These are phyloP conservation scores for Kryptolebias marmoratus DNA, from an alignment of 2,113 vertebrate genomes.

Conservation along the genomic window DNA sequence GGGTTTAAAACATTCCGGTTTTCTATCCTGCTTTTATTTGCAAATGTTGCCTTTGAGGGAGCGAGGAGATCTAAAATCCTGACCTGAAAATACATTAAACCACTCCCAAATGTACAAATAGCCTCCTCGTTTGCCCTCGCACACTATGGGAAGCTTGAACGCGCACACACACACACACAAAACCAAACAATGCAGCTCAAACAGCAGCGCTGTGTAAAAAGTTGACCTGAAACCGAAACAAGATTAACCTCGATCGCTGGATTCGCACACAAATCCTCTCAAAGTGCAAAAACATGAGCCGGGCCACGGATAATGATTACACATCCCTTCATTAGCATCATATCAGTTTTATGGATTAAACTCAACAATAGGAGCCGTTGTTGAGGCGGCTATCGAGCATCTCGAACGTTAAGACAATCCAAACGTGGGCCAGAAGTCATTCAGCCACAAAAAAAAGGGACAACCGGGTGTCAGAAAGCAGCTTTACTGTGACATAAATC, in stretches of 20 bases:
- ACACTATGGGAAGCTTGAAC: background rate
- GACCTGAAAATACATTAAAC: constrained; percentile 25
- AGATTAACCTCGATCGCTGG: constrained; percentile 66
- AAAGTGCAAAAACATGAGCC: constrained; percentile 45
- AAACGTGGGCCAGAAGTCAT: constrained; percentile 6
- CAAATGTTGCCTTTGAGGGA: constrained; percentile 25
- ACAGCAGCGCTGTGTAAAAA: constrained; percentile 28
- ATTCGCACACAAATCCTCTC: constrained; percentile 58
- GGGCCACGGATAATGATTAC: constrained; percentile 62
- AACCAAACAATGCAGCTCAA: constrained; percentile 16
- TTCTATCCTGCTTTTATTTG: constrained; percentile 15
- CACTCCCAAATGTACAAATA: constrained; percentile 11
- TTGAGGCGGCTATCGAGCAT: constrained; percentile 46
- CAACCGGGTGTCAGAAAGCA: background rate
- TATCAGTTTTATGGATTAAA: constrained; percentile 69
- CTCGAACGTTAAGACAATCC: constrained; percentile 27
- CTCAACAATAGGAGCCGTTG: constrained; percentile 54
- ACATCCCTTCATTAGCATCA: constrained; percentile 66
- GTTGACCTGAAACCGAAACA: constrained; percentile 62
- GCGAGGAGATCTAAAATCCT: constrained; percentile 13
- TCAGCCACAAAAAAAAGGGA: background rate
- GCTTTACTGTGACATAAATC: background rate
- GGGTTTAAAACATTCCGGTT: background rate
- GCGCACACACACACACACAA: constrained; percentile 7
- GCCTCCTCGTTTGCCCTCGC: constrained; percentile 15